Evolutionary conservation across 2,888 invertebrate genomes (phyloP).

Genomic region (Limnephilus marmoratus): DNA sequence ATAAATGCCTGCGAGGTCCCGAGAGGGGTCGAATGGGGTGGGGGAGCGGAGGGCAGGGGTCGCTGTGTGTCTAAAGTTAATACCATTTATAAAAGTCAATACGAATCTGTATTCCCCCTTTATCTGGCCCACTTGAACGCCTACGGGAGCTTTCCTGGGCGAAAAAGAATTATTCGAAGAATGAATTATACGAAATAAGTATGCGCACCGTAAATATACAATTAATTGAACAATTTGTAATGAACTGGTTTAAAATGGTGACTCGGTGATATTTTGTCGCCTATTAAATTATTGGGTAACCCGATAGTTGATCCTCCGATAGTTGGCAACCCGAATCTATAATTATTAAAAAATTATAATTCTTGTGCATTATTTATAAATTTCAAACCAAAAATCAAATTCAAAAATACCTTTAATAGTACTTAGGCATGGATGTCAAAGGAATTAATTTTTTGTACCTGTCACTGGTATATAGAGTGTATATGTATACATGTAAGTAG

Average conservation of each 20-base stretch:
- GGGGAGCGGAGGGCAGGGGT: constrained; percentile 2
- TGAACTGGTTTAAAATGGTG: background rate
- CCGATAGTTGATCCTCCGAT: too few relatives aligned
- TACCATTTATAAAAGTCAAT: constrained; percentile 64
- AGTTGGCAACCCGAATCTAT: too few relatives aligned
- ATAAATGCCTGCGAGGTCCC: constrained; percentile 25
- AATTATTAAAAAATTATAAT: too few relatives aligned
- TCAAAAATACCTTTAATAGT: too few relatives aligned
- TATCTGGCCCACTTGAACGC: constrained; percentile 40
- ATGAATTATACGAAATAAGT: constrained; percentile 4
- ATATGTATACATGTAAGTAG: too few relatives aligned
- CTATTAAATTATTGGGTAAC: too few relatives aligned
- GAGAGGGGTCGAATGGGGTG: background rate
- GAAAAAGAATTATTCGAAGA: background rate
- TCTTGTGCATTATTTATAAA: too few relatives aligned
- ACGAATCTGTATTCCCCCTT: constrained; percentile 56
- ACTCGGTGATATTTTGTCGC: background rate
- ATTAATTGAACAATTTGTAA: background rate
- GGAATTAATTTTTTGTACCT: too few relatives aligned
- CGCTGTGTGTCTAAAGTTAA: constrained; percentile 60
- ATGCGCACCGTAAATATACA: background rate
- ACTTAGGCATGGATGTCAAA: too few relatives aligned
- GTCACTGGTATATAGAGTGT: too few relatives aligned
- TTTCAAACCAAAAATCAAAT: too few relatives aligned
- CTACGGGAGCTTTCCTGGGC: background rate